These are phyloP conservation scores for Platysternon megacephalum DNA, from an alignment of 2,113 vertebrate genomes.

Conservation along the genomic window DNA sequence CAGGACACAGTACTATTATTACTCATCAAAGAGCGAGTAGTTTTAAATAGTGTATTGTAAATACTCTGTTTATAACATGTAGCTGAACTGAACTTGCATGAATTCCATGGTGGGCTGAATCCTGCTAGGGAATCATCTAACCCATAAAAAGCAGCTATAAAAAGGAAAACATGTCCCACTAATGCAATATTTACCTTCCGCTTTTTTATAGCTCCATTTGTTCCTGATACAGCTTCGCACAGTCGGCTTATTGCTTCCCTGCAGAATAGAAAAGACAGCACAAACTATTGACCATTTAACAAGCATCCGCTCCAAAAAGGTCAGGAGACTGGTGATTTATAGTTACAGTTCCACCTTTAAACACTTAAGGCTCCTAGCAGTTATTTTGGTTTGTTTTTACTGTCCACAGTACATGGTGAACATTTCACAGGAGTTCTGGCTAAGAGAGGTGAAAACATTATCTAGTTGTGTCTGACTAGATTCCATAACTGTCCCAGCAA, in stretches of 20 bases:
- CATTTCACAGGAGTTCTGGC: neutral
- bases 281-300: constrained; percentile 47
- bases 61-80: accelerated
- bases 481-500: neutral
- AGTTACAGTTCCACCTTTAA: neutral
- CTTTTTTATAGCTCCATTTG: constrained; percentile 83
- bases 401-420: neutral
- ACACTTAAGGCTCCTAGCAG: constrained; percentile 28
- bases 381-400: constrained; percentile 26
- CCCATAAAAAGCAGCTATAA: neutral
- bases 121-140: neutral
- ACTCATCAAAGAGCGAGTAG: neutral
- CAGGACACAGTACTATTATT: neutral
- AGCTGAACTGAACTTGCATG: neutral
- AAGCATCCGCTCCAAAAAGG: constrained; percentile 15
- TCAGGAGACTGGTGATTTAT: constrained; percentile 38
- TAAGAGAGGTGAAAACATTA: no score
- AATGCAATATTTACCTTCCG: constrained; percentile 83
- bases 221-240: constrained; percentile 85
- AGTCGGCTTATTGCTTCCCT: constrained; percentile 95
- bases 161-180: constrained; percentile 12
- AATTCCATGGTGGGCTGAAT: neutral
- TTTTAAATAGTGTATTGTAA: neutral
- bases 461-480: neutral
- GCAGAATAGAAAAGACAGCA: constrained; percentile 59